Conservation (phyloP, 1,140 invertebrate species). For the Mycetomoellerius zeteki region DNA sequence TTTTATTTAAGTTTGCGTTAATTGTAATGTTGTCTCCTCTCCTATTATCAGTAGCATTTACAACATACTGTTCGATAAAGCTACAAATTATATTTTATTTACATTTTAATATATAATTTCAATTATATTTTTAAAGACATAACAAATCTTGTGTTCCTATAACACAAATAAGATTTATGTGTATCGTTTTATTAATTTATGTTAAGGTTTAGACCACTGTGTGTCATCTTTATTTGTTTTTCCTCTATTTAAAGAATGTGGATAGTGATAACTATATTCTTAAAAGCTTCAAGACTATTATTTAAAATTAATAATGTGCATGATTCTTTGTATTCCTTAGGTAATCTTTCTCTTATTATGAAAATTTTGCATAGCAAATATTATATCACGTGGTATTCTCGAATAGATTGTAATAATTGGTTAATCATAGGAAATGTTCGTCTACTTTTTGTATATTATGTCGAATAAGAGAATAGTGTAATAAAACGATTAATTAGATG, state of each 20-base stretch:
- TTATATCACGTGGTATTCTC: background rate
- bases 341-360: background rate
- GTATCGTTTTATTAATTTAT: slow-evolving; percentile 20
- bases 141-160: slow-evolving; percentile 5
- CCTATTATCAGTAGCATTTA: background rate
- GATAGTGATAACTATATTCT: background rate
- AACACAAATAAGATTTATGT: slow-evolving; percentile 33
- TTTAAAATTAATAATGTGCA: slow-evolving; percentile 12
- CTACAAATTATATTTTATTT: slow-evolving; percentile 17
- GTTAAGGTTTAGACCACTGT: slow-evolving; percentile 2
- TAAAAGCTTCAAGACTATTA: background rate
- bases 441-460: background rate
- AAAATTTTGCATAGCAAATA: background rate
- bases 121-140: slow-evolving; percentile 20
- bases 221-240: background rate
- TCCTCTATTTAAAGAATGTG: background rate
- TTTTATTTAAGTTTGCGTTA: slow-evolving; percentile 29
- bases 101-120: background rate
- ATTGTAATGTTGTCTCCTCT: slow-evolving; percentile 23
- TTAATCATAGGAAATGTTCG: background rate
- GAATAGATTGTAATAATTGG: background rate
- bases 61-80: background rate
- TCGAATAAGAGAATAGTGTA: slow-evolving; percentile 3
- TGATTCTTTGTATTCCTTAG: slow-evolving; percentile 17
- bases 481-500: slow-evolving; percentile 12